Conservation (phyloP, 2,888 invertebrate species). For the Plagodis pulveraria region DNA sequence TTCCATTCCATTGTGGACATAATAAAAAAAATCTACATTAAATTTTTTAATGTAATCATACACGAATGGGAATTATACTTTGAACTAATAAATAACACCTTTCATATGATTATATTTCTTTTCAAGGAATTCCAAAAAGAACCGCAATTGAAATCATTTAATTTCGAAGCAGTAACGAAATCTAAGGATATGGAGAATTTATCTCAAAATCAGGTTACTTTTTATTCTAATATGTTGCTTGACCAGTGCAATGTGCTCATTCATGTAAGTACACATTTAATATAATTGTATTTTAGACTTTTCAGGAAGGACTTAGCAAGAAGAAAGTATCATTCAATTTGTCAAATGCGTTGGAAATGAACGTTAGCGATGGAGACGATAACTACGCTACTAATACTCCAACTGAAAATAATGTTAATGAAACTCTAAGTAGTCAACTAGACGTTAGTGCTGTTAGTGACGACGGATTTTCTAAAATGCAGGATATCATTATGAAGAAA, state of each 20-base stretch:
- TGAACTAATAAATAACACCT: too few relatives aligned
- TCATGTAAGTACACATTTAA: too few relatives aligned
- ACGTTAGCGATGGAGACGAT: conserved; percentile 3
- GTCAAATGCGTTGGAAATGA: conserved; percentile 45
- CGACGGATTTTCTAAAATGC: conserved; percentile 57
- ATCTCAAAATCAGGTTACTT: neutral
- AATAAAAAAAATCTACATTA: too few relatives aligned
- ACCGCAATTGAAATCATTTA: neutral
- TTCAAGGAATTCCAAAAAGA: conserved; percentile 2
- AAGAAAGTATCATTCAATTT: conserved; percentile 60
- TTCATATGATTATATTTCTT: neutral
- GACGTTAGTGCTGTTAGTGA: conserved; percentile 51
- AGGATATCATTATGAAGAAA: conserved; percentile 66
- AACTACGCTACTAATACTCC: too few relatives aligned
- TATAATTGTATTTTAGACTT: conserved; percentile 18
- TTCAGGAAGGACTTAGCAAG: conserved; percentile 34
- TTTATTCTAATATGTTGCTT: too few relatives aligned
- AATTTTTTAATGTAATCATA: too few relatives aligned
- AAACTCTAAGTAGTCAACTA: conserved; percentile 49
- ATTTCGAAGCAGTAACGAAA: neutral
- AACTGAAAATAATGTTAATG: conserved; percentile 41
- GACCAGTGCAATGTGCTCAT: too few relatives aligned
- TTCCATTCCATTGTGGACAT: too few relatives aligned
- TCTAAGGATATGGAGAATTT: neutral
- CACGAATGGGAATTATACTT: too few relatives aligned